phyloP scores from a whole-genome alignment of 2,113 vertebrate genomes.

The Mellivora capensis region DNA sequence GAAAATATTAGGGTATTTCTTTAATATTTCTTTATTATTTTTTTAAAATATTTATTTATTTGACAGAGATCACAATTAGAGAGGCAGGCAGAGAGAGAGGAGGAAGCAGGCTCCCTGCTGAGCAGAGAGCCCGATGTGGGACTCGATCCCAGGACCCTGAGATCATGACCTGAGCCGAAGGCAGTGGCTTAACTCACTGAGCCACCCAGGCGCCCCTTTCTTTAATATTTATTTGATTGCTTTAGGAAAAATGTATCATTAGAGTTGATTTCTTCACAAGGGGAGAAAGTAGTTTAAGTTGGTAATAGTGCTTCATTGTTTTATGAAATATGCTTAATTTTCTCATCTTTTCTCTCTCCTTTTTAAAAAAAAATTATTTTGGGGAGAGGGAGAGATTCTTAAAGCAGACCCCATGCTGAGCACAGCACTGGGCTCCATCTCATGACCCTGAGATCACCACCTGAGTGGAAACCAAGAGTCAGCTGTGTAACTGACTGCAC shows the following conservation, averaged over 20 bases:
- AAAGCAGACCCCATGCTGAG: neutral
- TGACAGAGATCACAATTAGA: no score
- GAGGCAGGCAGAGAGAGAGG: no score
- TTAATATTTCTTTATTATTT: no score
- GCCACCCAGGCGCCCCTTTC: no score
- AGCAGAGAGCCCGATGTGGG: no score
- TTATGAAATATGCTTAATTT: slow-evolving; percentile 11
- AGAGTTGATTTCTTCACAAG: slow-evolving; percentile 12
- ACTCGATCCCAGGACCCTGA: no score
- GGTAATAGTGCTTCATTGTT: neutral
- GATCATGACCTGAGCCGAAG: no score
- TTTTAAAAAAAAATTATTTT: neutral
- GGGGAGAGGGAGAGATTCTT: neutral
- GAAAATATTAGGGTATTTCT: neutral
- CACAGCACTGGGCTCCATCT: neutral
- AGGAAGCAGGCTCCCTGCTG: no score
- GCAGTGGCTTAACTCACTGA: no score
- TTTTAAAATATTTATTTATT: no score
- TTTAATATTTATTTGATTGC: neutral
- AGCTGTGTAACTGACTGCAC: neutral
- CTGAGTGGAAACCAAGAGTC: neutral
- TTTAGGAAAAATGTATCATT: neutral
- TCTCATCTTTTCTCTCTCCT: neutral
- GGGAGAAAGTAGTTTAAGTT: neutral
- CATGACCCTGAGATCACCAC: neutral